A percentile compares a stretch with the other conserved stretches of the same genome.
Conservation (phyloP, 2,113 vertebrate species). For the Scortum barcoo region DNA sequence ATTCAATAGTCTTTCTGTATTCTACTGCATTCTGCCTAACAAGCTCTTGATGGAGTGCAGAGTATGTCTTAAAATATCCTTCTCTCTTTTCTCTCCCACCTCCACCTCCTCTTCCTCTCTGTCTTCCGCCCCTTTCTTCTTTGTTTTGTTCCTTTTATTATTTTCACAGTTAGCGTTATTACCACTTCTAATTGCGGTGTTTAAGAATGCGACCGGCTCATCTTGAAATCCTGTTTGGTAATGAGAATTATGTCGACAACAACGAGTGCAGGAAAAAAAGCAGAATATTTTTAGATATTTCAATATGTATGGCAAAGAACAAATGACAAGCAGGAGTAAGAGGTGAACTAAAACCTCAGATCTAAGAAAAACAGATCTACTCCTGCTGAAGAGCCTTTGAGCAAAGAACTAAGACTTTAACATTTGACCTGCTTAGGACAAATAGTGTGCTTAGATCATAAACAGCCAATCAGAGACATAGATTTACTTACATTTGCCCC, state of each 20-base stretch:
- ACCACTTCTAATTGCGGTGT: slow-evolving; percentile 20
- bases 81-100: slow-evolving; percentile 23
- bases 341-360: neutral
- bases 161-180: slow-evolving; percentile 11
- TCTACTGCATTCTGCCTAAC: slow-evolving; percentile 41
- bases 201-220: slow-evolving; percentile 22
- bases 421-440: neutral
- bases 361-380: neutral
- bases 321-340: neutral
- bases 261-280: neutral
- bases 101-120: slow-evolving; percentile 10
- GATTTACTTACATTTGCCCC: neutral
- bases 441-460: neutral
- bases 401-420: slow-evolving; percentile 6
- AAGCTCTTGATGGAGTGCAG: slow-evolving; percentile 59
- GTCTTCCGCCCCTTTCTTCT: slow-evolving; percentile 35
- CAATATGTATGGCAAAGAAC: slow-evolving; percentile 14
- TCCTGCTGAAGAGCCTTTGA: too few relatives aligned
- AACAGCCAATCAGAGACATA: slow-evolving; percentile 16
- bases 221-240: slow-evolving; percentile 28
- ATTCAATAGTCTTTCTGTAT: slow-evolving; percentile 53
- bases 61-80: slow-evolving; percentile 61
- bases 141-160: slow-evolving; percentile 30
- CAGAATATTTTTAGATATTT: slow-evolving; percentile 10
- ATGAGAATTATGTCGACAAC: slow-evolving; percentile 12